Evolutionary conservation across 2,797 vertebrate species (phyloP).

Genomic region (Sparidentex hasta): DNA sequence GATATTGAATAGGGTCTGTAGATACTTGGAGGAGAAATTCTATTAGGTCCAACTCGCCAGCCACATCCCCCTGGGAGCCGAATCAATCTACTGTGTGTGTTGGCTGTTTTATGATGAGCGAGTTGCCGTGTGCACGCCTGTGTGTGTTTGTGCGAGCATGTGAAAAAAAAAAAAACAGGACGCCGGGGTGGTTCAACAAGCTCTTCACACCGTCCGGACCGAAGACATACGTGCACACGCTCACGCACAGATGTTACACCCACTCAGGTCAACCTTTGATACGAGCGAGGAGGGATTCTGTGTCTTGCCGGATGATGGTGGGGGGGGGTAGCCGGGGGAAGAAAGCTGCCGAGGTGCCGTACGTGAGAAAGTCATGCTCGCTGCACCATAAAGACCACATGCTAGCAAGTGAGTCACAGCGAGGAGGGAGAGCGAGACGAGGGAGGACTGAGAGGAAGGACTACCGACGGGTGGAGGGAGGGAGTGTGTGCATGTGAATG

Average conservation of each 20-base stretch:
- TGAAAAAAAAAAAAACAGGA: slow-evolving; percentile 17
- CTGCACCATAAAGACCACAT: slow-evolving; percentile 55
- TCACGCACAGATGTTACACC: slow-evolving; percentile 45
- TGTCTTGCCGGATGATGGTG: slow-evolving; percentile 31
- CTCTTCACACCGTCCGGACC: slow-evolving; percentile 24
- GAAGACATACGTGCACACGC: slow-evolving; percentile 16
- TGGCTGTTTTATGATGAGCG: slow-evolving; percentile 35
- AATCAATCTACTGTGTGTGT: slow-evolving; percentile 68
- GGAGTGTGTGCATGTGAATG: slow-evolving; percentile 2
- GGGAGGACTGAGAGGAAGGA: neutral
- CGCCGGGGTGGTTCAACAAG: slow-evolving; percentile 39
- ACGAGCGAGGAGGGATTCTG: slow-evolving; percentile 37
- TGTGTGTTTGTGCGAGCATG: slow-evolving; percentile 22
- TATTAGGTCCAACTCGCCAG: slow-evolving; percentile 67
- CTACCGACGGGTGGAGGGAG: neutral
- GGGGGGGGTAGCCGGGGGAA: neutral
- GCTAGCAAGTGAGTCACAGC: slow-evolving; percentile 56
- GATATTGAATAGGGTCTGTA: slow-evolving; percentile 61
- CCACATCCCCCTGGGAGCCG: slow-evolving; percentile 29
- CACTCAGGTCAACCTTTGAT: slow-evolving; percentile 64
- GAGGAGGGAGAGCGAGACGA: neutral
- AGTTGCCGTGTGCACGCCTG: neutral
- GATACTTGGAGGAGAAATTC: slow-evolving; percentile 69
- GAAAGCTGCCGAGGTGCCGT: slow-evolving; percentile 34
- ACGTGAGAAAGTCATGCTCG: slow-evolving; percentile 38